These are phyloP conservation scores for Callosobruchus maculatus DNA, from an alignment of 2,888 invertebrate genomes.

Conservation along the genomic window DNA sequence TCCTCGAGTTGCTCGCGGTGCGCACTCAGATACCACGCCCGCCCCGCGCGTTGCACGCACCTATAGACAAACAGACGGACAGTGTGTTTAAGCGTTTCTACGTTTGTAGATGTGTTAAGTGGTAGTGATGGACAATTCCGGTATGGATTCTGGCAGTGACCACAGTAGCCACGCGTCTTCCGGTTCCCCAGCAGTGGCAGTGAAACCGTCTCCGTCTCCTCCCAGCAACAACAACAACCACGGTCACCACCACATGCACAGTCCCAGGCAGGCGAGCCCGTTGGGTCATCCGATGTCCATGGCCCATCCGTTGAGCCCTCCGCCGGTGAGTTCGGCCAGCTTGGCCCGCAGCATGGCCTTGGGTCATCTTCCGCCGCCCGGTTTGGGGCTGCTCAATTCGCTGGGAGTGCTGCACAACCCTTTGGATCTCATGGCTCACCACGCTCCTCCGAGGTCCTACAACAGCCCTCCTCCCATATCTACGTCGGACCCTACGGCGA, in stretches of 20 bases:
- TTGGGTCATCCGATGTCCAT: constrained; percentile 54
- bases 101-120: constrained; percentile 32
- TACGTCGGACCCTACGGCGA: constrained; percentile 88
- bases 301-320: constrained; percentile 63
- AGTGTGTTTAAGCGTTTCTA: constrained; percentile 49
- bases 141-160: constrained; percentile 59
- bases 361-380: constrained; percentile 80
- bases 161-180: constrained; percentile 57
- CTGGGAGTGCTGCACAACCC: constrained; percentile 70
- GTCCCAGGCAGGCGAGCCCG: constrained; percentile 49
- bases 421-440: constrained; percentile 81
- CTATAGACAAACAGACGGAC: constrained; percentile 36
- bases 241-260: constrained; percentile 43
- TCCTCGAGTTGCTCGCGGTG: constrained; percentile 24
- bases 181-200: constrained; percentile 49
- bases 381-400: constrained; percentile 78
- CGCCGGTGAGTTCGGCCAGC: constrained; percentile 63
- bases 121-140: constrained; percentile 54
- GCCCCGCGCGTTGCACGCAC: constrained; percentile 42
- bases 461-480: constrained; percentile 90
- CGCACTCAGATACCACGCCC: constrained; percentile 16
- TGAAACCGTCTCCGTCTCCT: constrained; percentile 49
- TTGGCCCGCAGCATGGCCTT: constrained; percentile 66
- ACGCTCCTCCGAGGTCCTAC: constrained; percentile 80
- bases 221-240: constrained; percentile 45